Evolutionary conservation across 2,888 invertebrate species (phyloP).

Genomic region (Mechanitis mazaeus): DNA sequence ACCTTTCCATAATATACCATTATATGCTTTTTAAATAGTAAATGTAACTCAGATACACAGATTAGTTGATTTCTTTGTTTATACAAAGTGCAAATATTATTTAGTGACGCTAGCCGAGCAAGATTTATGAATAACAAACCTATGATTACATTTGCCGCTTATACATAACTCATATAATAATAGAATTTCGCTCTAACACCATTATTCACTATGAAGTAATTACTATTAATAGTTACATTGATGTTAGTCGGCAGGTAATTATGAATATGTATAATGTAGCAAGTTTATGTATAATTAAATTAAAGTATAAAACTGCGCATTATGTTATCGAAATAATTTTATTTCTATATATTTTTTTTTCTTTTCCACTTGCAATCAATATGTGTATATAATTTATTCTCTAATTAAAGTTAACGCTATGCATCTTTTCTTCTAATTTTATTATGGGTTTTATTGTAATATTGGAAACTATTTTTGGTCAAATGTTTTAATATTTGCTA

Average conservation of each 20-base stretch:
- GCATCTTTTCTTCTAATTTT: too few species aligned
- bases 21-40: too few species aligned
- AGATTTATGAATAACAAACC: slow-evolving; percentile 42
- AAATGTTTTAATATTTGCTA: too few species aligned
- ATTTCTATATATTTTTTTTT: too few species aligned
- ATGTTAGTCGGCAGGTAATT: slow-evolving; percentile 13
- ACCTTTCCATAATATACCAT: too few species aligned
- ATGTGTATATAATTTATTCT: too few species aligned
- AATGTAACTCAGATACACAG: too few species aligned
- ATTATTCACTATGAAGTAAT: slow-evolving; percentile 33
- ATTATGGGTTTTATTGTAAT: too few species aligned
- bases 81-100: slow-evolving; percentile 25
- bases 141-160: slow-evolving; percentile 44
- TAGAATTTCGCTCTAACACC: slow-evolving; percentile 29
- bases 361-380: too few species aligned
- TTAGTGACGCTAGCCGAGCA: slow-evolving; percentile 1
- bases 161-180: slow-evolving; percentile 41
- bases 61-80: background rate
- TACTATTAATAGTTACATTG: slow-evolving; percentile 28
- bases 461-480: too few species aligned
- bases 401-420: too few species aligned
- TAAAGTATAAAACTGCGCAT: background rate
- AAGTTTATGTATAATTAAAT: background rate
- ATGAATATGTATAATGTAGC: slow-evolving; percentile 2
- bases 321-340: too few species aligned